Evolutionary conservation across 2,888 invertebrate genomes (phyloP).

Genomic region (Anorthoa munda): DNA sequence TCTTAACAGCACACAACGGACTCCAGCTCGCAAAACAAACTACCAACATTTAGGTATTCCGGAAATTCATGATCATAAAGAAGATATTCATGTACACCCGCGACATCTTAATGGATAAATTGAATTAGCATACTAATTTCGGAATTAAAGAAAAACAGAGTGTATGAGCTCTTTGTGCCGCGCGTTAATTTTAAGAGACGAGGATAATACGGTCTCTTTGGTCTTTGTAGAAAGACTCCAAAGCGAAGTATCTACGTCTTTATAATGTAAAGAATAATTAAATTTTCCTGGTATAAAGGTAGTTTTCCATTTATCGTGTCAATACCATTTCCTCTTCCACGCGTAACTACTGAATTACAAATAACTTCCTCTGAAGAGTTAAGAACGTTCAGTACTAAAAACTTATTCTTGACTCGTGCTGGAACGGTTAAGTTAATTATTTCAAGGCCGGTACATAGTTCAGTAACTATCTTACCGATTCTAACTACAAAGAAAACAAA

Average conservation of each 20-base stretch:
- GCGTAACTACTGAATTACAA: conserved; percentile 10
- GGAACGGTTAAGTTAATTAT: conserved; percentile 12
- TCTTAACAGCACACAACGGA: neutral
- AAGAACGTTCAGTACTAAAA: conserved; percentile 1
- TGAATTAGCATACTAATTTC: conserved; percentile 45
- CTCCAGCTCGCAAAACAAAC: neutral
- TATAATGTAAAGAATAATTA: neutral
- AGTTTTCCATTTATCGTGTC: neutral
- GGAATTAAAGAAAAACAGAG: conserved; percentile 50
- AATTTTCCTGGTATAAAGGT: neutral
- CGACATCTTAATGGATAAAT: conserved; percentile 28
- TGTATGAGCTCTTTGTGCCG: conserved; percentile 18
- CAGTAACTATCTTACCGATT: conserved; percentile 19
- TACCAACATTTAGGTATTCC: neutral
- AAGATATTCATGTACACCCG: neutral
- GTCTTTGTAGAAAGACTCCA: conserved; percentile 2
- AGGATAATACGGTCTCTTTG: conserved; percentile 16
- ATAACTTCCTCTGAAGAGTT: neutral
- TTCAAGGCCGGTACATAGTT: conserved; percentile 15
- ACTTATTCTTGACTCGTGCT: conserved; percentile 11
- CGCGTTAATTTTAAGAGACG: conserved; percentile 23
- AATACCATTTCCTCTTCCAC: neutral
- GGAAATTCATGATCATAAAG: neutral
- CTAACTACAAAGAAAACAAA: conserved; percentile 53
- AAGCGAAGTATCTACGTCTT: conserved; percentile 19